Evolutionary conservation across 1,140 invertebrate genomes (phyloP).

Genomic region (Listronotus bonariensis): DNA sequence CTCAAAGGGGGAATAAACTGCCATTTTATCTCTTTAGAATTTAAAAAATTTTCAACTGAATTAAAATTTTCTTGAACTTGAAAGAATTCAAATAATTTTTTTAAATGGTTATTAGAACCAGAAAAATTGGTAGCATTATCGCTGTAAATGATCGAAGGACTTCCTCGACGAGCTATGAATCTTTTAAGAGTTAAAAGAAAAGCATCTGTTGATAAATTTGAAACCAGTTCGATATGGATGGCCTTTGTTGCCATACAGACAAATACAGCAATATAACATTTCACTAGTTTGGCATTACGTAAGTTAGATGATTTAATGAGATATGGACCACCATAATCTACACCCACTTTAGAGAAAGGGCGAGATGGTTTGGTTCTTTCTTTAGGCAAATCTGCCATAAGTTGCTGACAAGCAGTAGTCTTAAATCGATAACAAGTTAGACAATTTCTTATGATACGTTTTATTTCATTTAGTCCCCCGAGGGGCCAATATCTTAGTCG

Average conservation of each 20-base stretch:
- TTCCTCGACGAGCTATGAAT: neutral
- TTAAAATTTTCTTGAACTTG: too few species aligned
- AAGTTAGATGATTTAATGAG: constrained; percentile 14
- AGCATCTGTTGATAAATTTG: constrained; percentile 49
- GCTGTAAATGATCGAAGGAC: too few species aligned
- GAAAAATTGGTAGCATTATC: too few species aligned
- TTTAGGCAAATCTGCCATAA: constrained; percentile 27
- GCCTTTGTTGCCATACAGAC: constrained; percentile 53
- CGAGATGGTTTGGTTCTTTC: neutral
- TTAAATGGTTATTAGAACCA: too few species aligned
- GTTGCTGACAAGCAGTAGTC: constrained; percentile 10
- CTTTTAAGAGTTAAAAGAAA: constrained; percentile 53
- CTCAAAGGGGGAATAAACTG: too few species aligned
- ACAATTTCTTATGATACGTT: constrained; percentile 23
- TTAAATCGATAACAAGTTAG: constrained; percentile 23
- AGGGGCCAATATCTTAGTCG: constrained; percentile 30
- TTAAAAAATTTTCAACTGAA: too few species aligned
- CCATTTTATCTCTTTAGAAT: too few species aligned
- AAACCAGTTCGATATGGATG: constrained; percentile 56
- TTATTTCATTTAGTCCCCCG: constrained; percentile 12
- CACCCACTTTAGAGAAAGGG: constrained; percentile 20
- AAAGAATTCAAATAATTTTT: too few species aligned
- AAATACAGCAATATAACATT: constrained; percentile 55
- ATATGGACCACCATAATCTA: constrained; percentile 36
- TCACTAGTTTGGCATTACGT: constrained; percentile 37